Evolutionary conservation across 2,888 invertebrate species (phyloP).

Genomic region (Apotomis turbidana): DNA sequence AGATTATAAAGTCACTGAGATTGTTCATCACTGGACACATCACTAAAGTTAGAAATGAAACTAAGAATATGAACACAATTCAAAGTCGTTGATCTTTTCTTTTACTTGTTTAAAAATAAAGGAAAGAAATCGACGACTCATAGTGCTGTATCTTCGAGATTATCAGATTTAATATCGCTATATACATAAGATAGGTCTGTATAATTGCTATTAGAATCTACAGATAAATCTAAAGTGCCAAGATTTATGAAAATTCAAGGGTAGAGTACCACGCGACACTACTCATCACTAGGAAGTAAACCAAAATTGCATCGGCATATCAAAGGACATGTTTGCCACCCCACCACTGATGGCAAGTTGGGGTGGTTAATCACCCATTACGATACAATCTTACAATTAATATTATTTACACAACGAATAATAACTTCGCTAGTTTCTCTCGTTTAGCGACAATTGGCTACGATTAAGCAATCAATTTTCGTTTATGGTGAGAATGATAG

Average conservation of each 20-base stretch:
- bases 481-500: constrained; percentile 11
- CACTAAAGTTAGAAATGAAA: neutral
- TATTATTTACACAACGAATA: constrained; percentile 17
- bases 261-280: neutral
- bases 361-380: neutral
- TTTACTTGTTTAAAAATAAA: no score
- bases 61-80: no score
- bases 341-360: neutral
- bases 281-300: neutral
- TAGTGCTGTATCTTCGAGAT: no score
- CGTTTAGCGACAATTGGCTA: constrained; percentile 4
- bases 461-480: constrained; percentile 13
- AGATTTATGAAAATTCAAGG: neutral
- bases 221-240: neutral
- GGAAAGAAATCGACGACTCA: no score
- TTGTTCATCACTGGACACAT: neutral
- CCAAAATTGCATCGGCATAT: neutral
- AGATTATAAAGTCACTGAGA: neutral
- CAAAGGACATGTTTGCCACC: constrained; percentile 1
- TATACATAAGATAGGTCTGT: no score
- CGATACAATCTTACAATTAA: neutral
- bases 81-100: no score
- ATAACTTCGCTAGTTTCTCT: constrained; percentile 14
- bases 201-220: neutral
- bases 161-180: no score